Evolutionary conservation across 2,113 vertebrate species (phyloP).

Genomic region (Abramis brama): DNA sequence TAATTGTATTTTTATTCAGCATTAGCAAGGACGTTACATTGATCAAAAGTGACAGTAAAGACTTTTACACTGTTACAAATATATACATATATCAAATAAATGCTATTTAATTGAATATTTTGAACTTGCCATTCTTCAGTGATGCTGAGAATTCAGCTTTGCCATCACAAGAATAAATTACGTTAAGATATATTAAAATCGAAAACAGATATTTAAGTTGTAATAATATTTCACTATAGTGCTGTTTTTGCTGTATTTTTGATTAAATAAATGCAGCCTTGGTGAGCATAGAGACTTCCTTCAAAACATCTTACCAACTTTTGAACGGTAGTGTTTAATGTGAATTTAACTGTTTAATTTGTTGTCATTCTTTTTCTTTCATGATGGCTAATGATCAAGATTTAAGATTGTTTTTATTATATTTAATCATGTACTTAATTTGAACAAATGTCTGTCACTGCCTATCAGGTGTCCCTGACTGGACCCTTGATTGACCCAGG

Average conservation of each 20-base stretch:
- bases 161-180: not conserved
- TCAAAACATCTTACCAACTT: not conserved
- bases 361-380: not conserved
- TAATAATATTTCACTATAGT: not conserved
- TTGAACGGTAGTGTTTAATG: not conserved
- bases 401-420: not conserved
- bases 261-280: not conserved
- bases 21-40: too few species aligned
- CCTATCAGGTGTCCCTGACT: slow-evolving; percentile 72
- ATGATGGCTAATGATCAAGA: not conserved
- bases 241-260: not conserved
- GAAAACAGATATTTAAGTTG: not conserved
- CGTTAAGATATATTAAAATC: not conserved
- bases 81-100: too few species aligned
- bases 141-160: not conserved
- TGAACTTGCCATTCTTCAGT: too few species aligned
- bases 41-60: too few species aligned
- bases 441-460: not conserved
- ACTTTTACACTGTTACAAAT: not conserved
- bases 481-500: slow-evolving; percentile 59
- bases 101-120: not conserved
- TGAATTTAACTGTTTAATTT: not conserved
- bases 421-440: not conserved
- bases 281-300: not conserved
- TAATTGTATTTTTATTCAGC: too few species aligned